These are phyloP conservation scores for Phyllostomus hastatus DNA, from an alignment of 2,113 vertebrate species.

Conservation along the genomic window DNA sequence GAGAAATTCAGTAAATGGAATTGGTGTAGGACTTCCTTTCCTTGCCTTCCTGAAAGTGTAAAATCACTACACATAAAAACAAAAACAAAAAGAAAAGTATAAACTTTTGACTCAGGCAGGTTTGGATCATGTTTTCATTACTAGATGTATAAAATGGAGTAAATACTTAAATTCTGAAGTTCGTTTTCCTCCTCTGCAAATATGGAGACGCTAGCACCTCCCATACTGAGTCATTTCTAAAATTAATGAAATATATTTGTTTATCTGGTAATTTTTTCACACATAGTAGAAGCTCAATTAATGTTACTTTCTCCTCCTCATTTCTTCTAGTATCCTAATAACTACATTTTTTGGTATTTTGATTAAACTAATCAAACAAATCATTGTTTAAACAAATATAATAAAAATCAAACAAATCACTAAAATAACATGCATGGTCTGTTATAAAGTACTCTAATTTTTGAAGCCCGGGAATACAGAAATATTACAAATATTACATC, in stretches of 20 bases:
- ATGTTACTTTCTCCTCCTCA: not conserved
- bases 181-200: not conserved
- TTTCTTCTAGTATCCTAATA: conserved; percentile 1
- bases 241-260: not conserved
- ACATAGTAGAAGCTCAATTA: not conserved
- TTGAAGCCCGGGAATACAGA: not conserved
- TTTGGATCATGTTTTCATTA: not conserved
- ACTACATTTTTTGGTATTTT: not conserved
- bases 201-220: not conserved
- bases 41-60: not conserved
- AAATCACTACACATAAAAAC: not conserved
- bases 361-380: not conserved
- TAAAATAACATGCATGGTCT: not conserved
- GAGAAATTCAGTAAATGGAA: not conserved
- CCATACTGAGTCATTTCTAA: not conserved
- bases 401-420: not conserved
- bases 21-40: not conserved
- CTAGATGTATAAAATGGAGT: not conserved
- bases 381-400: not conserved
- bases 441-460: not conserved
- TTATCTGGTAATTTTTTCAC: not conserved
- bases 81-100: not conserved
- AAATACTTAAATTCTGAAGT: not conserved
- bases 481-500: not conserved
- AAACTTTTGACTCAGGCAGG: not conserved